These are phyloP conservation scores for Rhegmatorhina hoffmannsi DNA, from an alignment of 2,113 vertebrate species.

Conservation along the genomic window DNA sequence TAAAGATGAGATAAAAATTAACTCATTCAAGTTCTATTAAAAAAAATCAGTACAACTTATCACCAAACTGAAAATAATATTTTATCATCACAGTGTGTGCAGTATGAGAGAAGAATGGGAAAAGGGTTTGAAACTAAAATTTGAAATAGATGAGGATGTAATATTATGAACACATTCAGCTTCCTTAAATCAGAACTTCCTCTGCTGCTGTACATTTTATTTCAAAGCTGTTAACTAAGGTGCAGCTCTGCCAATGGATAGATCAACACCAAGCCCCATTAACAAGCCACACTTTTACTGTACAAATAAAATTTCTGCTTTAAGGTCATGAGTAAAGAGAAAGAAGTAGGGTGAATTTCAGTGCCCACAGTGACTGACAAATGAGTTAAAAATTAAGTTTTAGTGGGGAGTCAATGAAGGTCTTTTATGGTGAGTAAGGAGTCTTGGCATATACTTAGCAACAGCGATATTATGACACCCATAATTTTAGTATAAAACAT, in stretches of 20 bases:
- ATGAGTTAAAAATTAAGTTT: neutral
- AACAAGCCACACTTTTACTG: slow-evolving; percentile 29
- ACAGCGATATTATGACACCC: neutral
- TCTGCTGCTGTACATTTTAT: neutral
- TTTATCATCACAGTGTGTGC: neutral
- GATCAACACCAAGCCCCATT: slow-evolving; percentile 17
- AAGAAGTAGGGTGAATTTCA: slow-evolving; percentile 17
- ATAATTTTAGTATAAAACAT: neutral
- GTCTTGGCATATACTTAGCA: neutral
- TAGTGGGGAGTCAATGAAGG: neutral
- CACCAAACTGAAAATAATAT: neutral
- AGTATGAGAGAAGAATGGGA: neutral
- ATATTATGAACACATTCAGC: neutral
- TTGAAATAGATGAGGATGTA: neutral
- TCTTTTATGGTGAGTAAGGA: neutral
- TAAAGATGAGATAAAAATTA: neutral
- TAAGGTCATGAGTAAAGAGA: neutral
- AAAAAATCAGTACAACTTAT: neutral
- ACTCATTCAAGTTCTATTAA: neutral
- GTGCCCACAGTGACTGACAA: neutral
- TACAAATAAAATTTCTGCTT: slow-evolving; percentile 27
- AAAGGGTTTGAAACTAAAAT: neutral
- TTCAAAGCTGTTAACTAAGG: slow-evolving; percentile 9
- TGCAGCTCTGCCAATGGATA: neutral
- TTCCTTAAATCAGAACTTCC: slow-evolving; percentile 14